Evolutionary conservation across 1,140 invertebrate species (phyloP), one percentile per base, ranked within the genome.

Genomic region (Tetramorium alpestre): DNA sequence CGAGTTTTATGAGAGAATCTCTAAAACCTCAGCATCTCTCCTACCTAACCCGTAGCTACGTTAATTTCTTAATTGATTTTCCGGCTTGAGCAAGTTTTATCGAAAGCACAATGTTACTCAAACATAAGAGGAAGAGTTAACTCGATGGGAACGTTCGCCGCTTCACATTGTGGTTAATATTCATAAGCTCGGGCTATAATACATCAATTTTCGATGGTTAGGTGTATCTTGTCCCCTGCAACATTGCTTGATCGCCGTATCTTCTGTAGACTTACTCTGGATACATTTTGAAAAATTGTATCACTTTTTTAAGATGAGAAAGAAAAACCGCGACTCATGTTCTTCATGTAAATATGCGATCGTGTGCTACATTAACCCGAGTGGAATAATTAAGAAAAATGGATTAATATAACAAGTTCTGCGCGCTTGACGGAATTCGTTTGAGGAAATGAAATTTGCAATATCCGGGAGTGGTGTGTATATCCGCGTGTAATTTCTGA

Each of bases 41-140:
- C 16, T 25, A 5, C 16, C 16, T 33, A 38, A 3, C 22, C 13
- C 10, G 67, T 44, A 33, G 11, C 11, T 38, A 67, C 64, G 80
- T 73, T 84, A 84, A 84, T 84, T 84, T 84, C 80, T 84, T 84
- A 73, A 84, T 84, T 84, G 80, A 84, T 84, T 84, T 33, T 73
- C 80, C 54, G 69, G 28, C 80, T 47, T n/a, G 67, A 47, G 41
- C 54, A 47, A 73, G 80, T 84, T 75, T 84, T 49, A 33, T 47
- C 80, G 80, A 2, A 0, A 58, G 41, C 11, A 18, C 25, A 6
- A 16, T 58, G 67, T 82, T 60, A 44, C 44, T 73, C 80, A 62
- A 60, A 60, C 69, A 49, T 16, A 73, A 28, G 4, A 38, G n/a
- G 5, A 10, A n/a, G 18, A 58, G 67, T 44, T 82, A 72, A 72